Conservation (phyloP, 2,797 vertebrate genomes). For the Sorex maritimensis region DNA sequence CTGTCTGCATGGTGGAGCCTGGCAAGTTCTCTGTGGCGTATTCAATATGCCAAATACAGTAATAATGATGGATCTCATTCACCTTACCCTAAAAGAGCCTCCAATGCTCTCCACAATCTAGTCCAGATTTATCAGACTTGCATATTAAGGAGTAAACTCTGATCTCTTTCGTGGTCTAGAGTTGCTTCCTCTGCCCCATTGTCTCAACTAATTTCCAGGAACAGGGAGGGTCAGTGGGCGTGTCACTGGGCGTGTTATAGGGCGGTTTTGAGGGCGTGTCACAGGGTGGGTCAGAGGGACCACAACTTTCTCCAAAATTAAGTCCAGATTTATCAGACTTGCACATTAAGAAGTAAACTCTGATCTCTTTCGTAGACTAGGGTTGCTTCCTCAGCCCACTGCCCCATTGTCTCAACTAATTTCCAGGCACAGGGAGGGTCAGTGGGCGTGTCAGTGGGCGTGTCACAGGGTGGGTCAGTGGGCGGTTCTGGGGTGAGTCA, state of each 20-base stretch:
- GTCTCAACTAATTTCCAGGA: neutral
- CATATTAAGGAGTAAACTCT: neutral
- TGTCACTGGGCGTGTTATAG: no score
- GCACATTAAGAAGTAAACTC: neutral
- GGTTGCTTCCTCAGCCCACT: neutral
- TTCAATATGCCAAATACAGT: no score
- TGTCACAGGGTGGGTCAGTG: no score
- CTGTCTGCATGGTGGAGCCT: no score
- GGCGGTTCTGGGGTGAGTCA: no score
- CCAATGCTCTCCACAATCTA: constrained; percentile 27
- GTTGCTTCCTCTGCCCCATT: neutral
- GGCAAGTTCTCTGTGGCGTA: no score
- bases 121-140: neutral
- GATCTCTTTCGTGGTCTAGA: neutral
- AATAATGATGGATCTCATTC: no score
- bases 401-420: neutral
- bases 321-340: neutral
- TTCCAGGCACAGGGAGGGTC: neutral
- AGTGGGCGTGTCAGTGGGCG: no score
- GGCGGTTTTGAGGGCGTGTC: no score
- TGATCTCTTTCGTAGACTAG: neutral
- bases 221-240: neutral
- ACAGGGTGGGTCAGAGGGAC: neutral
- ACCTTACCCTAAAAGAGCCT: no score
- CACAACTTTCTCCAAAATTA: constrained; percentile 37